Percentiles rank a stretch among this genome's conserved stretches.
phyloP scores from a whole-genome alignment of 1,140 invertebrate species.

The Leptinotarsa lineolata region DNA sequence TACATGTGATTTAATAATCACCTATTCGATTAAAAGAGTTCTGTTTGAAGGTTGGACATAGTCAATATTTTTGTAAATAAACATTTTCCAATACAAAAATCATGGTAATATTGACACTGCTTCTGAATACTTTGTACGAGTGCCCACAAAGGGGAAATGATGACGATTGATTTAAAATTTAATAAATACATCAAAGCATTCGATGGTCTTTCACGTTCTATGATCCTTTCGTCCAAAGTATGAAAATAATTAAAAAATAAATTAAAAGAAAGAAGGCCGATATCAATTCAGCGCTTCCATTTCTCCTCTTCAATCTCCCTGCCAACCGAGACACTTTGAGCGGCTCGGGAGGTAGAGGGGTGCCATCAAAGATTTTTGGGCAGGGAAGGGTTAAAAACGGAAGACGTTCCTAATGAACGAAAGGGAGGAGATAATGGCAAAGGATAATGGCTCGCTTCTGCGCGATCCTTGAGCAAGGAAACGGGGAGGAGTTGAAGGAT shows the following conservation, averaged over 20 bases:
- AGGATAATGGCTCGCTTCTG: conserved; percentile 41
- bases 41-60: too few species aligned
- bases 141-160: too few species aligned
- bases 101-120: too few species aligned
- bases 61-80: too few species aligned
- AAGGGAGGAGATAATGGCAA: conserved; percentile 41
- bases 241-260: conserved; percentile 15
- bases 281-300: neutral
- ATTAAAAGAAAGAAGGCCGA: conserved; percentile 12
- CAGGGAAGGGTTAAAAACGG: conserved; percentile 36
- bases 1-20: too few species aligned
- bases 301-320: conserved; percentile 4
- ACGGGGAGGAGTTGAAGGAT: conserved; percentile 38
- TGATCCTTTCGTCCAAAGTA: conserved; percentile 8
- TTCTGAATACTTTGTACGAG: too few species aligned
- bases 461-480: conserved; percentile 24
- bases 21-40: too few species aligned
- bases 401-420: conserved; percentile 41
- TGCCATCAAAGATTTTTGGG: conserved; percentile 19
- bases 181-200: neutral
- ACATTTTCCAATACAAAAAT: too few species aligned
- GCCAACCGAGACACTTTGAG: neutral
- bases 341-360: conserved; percentile 4
- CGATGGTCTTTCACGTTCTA: neutral
- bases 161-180: neutral